Evolutionary conservation across 2,888 invertebrate species (phyloP), one percentile per base, ranked within the genome.

Genomic region (Busseola fusca): DNA sequence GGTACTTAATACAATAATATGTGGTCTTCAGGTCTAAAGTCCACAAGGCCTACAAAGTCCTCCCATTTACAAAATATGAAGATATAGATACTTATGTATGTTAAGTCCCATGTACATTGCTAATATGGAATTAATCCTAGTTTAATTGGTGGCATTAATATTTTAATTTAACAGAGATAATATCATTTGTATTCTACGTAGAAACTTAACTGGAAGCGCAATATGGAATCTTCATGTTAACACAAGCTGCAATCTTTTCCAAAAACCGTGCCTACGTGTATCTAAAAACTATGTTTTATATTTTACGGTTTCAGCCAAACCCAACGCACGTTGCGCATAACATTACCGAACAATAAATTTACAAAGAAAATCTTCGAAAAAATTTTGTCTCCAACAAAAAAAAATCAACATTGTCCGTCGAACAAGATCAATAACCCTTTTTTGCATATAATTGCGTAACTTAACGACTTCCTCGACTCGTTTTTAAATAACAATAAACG

Each of bases 371-470:
- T 88, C 78, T 80, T 71, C 80, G 78, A 83, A 82, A 84, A 85
- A 87, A 87, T 76, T 73, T 54, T 73, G 72, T 84, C 74, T 72
- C 62, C 58, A 76, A 64, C 58, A 67, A 87, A 87, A 87, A n/a
- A 91, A 87, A 87, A 74, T 78, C 27, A 48, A 71, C 79, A 89
- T 91, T 92, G 91, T 91, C 85, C 84, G 58, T 42, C 68, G 48
- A 68, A 74, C 75, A 83, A 84, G 85, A 78, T 84, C 72, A 75
- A 83, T 77, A 89, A 91, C 92, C 91, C 93, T 92, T 93, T 94
- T 95, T 95, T 95, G 94, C 95, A 94, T 94, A 95, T 88, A 86
- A 90, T 94, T 93, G 93, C 93, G 89, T 90, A 93, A 79, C 59
- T 90, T 91, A 91, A 93, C 90, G 89, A 91, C 91, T 91, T 91